Conservation (phyloP, 2,113 vertebrate genomes). For the Callithrix jacchus region DNA sequence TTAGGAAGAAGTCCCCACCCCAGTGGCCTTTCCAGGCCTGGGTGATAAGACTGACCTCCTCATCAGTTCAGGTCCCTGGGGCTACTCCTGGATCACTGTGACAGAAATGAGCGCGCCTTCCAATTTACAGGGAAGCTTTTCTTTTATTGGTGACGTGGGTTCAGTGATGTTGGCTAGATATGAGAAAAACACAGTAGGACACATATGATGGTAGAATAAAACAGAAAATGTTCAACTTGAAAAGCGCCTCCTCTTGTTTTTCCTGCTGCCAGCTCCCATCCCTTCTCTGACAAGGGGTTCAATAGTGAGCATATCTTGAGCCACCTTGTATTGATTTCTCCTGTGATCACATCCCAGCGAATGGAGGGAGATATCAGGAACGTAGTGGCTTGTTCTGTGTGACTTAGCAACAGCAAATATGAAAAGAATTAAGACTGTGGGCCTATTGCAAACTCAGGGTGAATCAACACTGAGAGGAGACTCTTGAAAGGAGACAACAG, state of each 20-base stretch:
- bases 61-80: not conserved
- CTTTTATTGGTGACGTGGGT: not conserved
- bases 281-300: conserved; percentile 1
- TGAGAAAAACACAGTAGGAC: not conserved
- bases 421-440: not conserved
- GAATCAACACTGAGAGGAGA: not conserved
- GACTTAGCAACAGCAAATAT: not conserved
- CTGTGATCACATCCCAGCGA: not conserved
- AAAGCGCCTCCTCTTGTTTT: not conserved
- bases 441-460: not conserved
- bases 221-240: not conserved
- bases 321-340: not conserved
- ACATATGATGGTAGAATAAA: not conserved
- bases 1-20: not conserved
- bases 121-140: not conserved
- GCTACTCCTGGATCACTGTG: not conserved
- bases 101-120: not conserved
- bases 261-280: not conserved
- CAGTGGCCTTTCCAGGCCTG: no score
- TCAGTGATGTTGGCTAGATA: not conserved
- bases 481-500: not conserved
- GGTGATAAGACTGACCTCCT: not conserved
- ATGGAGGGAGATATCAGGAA: not conserved
- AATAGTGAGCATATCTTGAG: not conserved
- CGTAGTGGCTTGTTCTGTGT: not conserved